Base-by-base conservation (phyloP, 1,140 invertebrate genomes). In the Drusus annulatus region DNA sequence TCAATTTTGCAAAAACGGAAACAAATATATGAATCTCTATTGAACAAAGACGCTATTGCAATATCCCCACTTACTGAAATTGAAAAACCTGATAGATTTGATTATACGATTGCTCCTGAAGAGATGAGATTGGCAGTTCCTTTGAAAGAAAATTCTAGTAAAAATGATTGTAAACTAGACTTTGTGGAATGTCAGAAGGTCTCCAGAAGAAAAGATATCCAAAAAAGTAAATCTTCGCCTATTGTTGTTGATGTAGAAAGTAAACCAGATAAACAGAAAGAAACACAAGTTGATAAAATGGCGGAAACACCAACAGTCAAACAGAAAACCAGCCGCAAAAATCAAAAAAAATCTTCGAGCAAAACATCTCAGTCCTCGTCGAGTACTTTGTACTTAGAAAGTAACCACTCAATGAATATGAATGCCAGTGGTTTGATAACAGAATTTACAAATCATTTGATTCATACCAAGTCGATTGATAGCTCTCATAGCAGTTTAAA, bases 201-300 rank as follows among this genome's bases (percentile, higher is more conserved):
- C 16, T 25, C 13, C 2, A 65, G 28, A 65, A 28, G 10, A 65
- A 65, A 71, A 50, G 68, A 71, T 10, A 50, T 71, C 51, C 31
- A 71, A 71, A 71, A 71, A 51, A 71, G 68, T 25, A 71, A 71
- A 51, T 71, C 68, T 15, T 71, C 23, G 8, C 45, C 68, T 17
- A 17, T 71, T 50, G 68, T 71, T 15, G 23, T 50, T 23, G 68
- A 71, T 50, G 36, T 21, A 71, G 36, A 71, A 50, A 16, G 10
- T 17, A 50, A 19, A 51, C 19, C 31, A 51, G 4, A 13, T 1
- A 45, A 13, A 45, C 36, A 45, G 10, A 45, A 45, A 0, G 13
- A 45, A 45, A 45, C 10, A 50, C 3, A 71, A 36, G 17, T 16
- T 25, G 15, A 16, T 63, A 5, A 21, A 56, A 0, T 56, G 23